These are phyloP conservation scores for Corythornis madagascariensis DNA, from an alignment of 2,113 vertebrate genomes.

Conservation along the genomic window DNA sequence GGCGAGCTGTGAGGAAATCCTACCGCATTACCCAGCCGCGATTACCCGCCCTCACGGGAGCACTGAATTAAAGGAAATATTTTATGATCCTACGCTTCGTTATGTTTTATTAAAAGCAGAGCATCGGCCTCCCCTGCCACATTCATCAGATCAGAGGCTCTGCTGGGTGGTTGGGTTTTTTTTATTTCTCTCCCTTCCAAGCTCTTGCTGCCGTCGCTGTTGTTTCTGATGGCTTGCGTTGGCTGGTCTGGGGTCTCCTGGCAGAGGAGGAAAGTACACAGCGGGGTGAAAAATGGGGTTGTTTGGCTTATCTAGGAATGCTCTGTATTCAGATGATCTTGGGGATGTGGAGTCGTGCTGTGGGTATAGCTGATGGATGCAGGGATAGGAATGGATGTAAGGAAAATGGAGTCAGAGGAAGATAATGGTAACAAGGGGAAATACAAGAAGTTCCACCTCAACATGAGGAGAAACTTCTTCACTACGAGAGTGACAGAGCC, in stretches of 20 bases:
- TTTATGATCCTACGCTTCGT: constrained; percentile 75
- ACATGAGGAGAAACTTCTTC: too few relatives aligned
- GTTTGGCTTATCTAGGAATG: background rate
- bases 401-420: background rate
- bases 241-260: background rate
- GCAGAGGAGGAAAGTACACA: background rate
- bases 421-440: too few relatives aligned
- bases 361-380: background rate
- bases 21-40: background rate
- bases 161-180: accelerated
- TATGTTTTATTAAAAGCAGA: constrained; percentile 75
- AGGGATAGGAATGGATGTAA: background rate
- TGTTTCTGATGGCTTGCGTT: background rate
- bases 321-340: accelerated
- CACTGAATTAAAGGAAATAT: constrained; percentile 74
- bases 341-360: background rate
- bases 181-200: background rate
- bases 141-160: background rate
- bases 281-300: background rate
- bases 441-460: too few relatives aligned
- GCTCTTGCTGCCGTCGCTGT: accelerated
- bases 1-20: background rate
- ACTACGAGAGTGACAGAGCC: too few relatives aligned
- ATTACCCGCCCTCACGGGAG: constrained; percentile 49
- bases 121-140: constrained; percentile 10